Evolutionary conservation across 2,113 vertebrate species (phyloP).

Genomic region (Alaudala cheleensis): DNA sequence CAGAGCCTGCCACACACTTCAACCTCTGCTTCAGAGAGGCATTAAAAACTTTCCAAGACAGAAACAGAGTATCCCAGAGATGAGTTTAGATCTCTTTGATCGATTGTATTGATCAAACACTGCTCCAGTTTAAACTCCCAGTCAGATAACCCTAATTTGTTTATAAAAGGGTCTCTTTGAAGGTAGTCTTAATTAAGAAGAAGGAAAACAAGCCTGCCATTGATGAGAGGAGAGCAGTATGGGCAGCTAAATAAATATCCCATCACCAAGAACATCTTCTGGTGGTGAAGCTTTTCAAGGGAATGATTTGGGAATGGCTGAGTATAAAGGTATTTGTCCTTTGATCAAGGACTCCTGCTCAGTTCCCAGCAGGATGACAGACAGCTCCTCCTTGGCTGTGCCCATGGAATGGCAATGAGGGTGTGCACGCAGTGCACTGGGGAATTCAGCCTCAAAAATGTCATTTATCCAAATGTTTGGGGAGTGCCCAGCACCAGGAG

Average conservation of each 20-base stretch:
- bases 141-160: constrained; percentile 41
- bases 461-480: not conserved
- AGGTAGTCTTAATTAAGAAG: constrained; percentile 53
- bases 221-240: not conserved
- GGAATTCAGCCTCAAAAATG: not conserved
- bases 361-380: not conserved
- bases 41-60: not conserved
- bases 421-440: not conserved
- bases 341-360: constrained; percentile 31
- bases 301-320: not conserved
- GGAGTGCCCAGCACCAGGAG: not conserved
- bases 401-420: not conserved
- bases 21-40: not conserved
- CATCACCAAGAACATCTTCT: not conserved
- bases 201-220: not conserved
- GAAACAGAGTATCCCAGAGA: not conserved
- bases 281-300: not conserved
- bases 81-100: constrained; percentile 18
- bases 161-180: constrained; percentile 52
- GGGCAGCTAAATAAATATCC: constrained; percentile 30
- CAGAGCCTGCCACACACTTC: not conserved
- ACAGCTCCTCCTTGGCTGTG: not conserved
- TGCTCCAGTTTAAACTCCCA: constrained; percentile 18
- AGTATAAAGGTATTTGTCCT: constrained; percentile 5
- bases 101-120: constrained; percentile 42